These are phyloP conservation scores for Sinhomidia bicolor DNA, from an alignment of 2,888 invertebrate genomes.

Conservation along the genomic window DNA sequence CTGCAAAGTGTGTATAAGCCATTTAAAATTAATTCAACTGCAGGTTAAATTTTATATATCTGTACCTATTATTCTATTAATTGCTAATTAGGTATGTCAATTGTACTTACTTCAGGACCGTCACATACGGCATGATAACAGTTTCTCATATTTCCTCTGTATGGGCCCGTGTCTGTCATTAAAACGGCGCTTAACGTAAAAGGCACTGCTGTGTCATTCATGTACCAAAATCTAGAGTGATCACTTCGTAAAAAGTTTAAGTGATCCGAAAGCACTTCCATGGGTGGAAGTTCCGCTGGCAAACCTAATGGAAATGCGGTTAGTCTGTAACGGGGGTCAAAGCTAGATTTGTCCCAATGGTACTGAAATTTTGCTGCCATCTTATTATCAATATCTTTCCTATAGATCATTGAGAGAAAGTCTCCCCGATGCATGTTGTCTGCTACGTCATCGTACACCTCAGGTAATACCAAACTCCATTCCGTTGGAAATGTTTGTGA, in stretches of 20 bases:
- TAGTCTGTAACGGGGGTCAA: slow-evolving; percentile 78
- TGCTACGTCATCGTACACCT: slow-evolving; percentile 78
- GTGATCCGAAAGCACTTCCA: slow-evolving; percentile 80
- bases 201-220: slow-evolving; percentile 80
- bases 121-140: slow-evolving; percentile 80
- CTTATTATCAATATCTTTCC: slow-evolving; percentile 80
- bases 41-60: not conserved
- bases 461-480: slow-evolving; percentile 79
- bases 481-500: slow-evolving; percentile 81
- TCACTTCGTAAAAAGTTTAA: slow-evolving; percentile 81
- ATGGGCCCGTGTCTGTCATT: slow-evolving; percentile 81
- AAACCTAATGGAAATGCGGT: slow-evolving; percentile 80
- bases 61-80: no score
- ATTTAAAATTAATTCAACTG: not conserved
- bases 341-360: slow-evolving; percentile 78
- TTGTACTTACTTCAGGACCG: slow-evolving; percentile 77
- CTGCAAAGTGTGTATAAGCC: slow-evolving; percentile 48
- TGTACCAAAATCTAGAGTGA: slow-evolving; percentile 82
- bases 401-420: slow-evolving; percentile 81
- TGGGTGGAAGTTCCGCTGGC: slow-evolving; percentile 80
- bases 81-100: not conserved
- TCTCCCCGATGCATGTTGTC: slow-evolving; percentile 80
- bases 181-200: slow-evolving; percentile 81
- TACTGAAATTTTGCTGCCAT: slow-evolving; percentile 80
- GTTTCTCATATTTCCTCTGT: slow-evolving; percentile 78